These are phyloP conservation scores for Drosophila sordidula DNA, from an alignment of 2,888 invertebrate genomes.

Conservation along the genomic window DNA sequence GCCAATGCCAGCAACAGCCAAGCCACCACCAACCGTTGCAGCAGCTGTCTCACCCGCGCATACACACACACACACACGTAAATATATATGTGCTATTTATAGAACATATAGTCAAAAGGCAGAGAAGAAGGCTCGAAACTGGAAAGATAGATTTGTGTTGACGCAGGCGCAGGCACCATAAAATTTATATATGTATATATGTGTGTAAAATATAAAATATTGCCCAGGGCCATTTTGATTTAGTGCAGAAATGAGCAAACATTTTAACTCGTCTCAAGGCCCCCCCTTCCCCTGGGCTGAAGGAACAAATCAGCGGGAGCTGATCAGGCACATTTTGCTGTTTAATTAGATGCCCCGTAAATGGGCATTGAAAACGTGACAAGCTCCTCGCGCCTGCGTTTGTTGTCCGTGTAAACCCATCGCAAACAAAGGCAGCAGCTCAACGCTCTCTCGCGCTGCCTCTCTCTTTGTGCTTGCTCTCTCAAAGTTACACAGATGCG, in stretches of 20 bases:
- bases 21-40: conserved; percentile 63
- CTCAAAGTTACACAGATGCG: not conserved
- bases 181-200: not conserved
- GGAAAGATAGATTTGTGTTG: conserved; percentile 45
- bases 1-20: conserved; percentile 37
- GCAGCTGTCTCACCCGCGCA: conserved; percentile 65
- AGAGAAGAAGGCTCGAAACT: conserved; percentile 37
- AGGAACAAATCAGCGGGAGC: conserved; percentile 21
- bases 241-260: conserved; percentile 53
- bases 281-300: conserved; percentile 3
- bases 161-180: conserved; percentile 24
- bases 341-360: conserved; percentile 55
- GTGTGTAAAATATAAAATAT: conserved; percentile 13
- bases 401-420: conserved; percentile 12
- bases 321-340: too few species aligned
- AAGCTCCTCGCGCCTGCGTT: conserved; percentile 50
- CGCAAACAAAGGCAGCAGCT: not conserved
- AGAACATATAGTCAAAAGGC: conserved; percentile 31
- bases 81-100: conserved; percentile 33
- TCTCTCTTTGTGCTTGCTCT: not conserved
- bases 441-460: not conserved
- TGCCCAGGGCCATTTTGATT: conserved; percentile 58
- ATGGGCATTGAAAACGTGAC: conserved; percentile 24
- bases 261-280: not conserved
- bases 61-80: conserved; percentile 9